Evolutionary conservation across 2,888 invertebrate species (phyloP).

Genomic region (Cenopis cana): DNA sequence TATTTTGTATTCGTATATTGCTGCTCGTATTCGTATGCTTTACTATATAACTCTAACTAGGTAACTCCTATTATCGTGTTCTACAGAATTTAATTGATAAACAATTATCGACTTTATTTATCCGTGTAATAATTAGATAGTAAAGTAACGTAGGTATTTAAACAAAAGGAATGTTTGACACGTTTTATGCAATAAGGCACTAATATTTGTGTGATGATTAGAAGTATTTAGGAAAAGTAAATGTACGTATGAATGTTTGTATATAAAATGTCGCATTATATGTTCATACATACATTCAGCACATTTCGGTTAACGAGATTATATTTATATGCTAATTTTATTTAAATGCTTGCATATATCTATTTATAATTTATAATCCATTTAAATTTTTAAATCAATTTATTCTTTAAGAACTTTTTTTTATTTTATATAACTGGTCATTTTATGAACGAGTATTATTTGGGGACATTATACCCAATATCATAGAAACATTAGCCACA

Average conservation of each 20-base stretch:
- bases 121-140: slow-evolving; percentile 31
- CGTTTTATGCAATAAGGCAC: slow-evolving; percentile 37
- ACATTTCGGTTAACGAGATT: not conserved
- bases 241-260: slow-evolving; percentile 27
- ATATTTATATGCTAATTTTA: not conserved
- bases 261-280: slow-evolving; percentile 13
- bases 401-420: not conserved
- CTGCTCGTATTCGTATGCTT: too few species aligned
- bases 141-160: slow-evolving; percentile 10
- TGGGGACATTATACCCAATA: too few species aligned
- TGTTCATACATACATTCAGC: slow-evolving; percentile 7
- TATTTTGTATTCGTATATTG: not conserved
- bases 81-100: slow-evolving; percentile 5
- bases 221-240: slow-evolving; percentile 14
- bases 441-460: too few species aligned
- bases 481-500: too few species aligned
- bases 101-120: slow-evolving; percentile 1
- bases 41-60: too few species aligned
- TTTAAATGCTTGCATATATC: slow-evolving; percentile 4
- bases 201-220: slow-evolving; percentile 27
- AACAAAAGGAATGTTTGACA: slow-evolving; percentile 18
- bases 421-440: too few species aligned
- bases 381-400: not conserved
- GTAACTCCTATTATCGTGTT: not conserved
- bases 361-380: slow-evolving; percentile 11